These are phyloP conservation scores for Parazoanthus atlanticus DNA, from an alignment of 92 coral and sea anemone genomes.

Conservation along the genomic window DNA sequence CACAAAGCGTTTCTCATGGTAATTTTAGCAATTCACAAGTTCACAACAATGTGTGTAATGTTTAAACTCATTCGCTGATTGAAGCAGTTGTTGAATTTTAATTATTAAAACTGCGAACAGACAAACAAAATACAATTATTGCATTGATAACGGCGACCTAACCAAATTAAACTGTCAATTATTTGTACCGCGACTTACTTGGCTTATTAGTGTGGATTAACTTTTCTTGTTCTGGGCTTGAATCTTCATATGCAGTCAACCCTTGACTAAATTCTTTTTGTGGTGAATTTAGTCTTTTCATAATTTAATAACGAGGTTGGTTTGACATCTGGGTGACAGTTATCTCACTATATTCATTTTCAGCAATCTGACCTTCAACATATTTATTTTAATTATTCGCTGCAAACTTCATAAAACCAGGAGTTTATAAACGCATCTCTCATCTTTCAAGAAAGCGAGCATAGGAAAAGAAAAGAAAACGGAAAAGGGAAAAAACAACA, in stretches of 20 bases:
- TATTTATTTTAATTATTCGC: no score
- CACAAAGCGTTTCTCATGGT: not conserved
- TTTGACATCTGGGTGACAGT: not conserved
- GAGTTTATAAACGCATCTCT: no score
- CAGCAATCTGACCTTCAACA: no score
- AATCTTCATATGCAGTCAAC: not conserved
- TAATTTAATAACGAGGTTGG: not conserved
- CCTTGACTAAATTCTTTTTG: no score
- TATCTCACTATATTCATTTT: not conserved
- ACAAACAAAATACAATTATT: slow-evolving; percentile 5
- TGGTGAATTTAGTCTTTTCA: not conserved
- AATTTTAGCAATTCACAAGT: not conserved
- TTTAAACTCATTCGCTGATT: not conserved
- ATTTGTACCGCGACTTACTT: not conserved
- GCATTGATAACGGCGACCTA: slow-evolving; percentile 1
- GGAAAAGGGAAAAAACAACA: no score
- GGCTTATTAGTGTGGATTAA: not conserved
- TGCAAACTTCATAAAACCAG: no score
- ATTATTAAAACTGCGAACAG: not conserved
- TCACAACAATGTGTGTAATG: not conserved
- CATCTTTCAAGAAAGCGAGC: no score
- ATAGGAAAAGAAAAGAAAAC: no score
- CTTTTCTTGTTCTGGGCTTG: not conserved
- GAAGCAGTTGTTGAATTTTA: slow-evolving; percentile 22
- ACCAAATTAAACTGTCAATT: not conserved